Evolutionary conservation across 2,888 invertebrate species (phyloP).

Genomic region (Listrodromus nycthemerus): DNA sequence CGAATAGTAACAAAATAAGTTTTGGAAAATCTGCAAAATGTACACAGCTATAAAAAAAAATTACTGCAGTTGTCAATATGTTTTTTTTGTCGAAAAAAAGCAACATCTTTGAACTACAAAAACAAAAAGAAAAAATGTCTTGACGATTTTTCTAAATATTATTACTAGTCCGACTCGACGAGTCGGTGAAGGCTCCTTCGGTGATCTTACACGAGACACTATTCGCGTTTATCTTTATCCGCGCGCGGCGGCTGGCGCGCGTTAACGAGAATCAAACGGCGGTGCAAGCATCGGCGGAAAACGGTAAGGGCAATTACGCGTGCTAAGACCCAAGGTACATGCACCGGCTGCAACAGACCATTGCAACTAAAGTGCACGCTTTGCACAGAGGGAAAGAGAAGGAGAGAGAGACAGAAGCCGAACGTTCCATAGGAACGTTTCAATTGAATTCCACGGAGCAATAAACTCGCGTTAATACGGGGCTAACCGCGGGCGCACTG

Average conservation of each 20-base stretch:
- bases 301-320: slow-evolving; percentile 74
- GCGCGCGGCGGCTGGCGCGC: slow-evolving; percentile 40
- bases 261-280: slow-evolving; percentile 74
- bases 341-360: slow-evolving; percentile 66
- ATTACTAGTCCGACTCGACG: not conserved
- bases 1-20: too few relatives aligned
- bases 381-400: not conserved
- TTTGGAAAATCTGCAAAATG: too few relatives aligned
- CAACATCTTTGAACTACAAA: too few relatives aligned
- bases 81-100: too few relatives aligned
- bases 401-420: slow-evolving; percentile 38
- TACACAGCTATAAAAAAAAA: too few relatives aligned
- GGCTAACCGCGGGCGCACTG: slow-evolving; percentile 72
- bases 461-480: slow-evolving; percentile 80
- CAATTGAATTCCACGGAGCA: slow-evolving; percentile 79
- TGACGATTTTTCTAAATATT: not conserved
- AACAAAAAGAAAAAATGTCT: too few relatives aligned
- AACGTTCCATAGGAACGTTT: slow-evolving; percentile 73
- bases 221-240: slow-evolving; percentile 8
- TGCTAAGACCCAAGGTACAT: slow-evolving; percentile 36
- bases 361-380: slow-evolving; percentile 30
- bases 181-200: slow-evolving; percentile 2
- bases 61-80: too few relatives aligned
- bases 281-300: slow-evolving; percentile 65
- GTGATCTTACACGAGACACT: slow-evolving; percentile 9